A percentile compares a stretch with the other conserved stretches of the same genome.
phyloP scores from a whole-genome alignment of 2,797 vertebrate species.

The Champsocephalus gunnari region DNA sequence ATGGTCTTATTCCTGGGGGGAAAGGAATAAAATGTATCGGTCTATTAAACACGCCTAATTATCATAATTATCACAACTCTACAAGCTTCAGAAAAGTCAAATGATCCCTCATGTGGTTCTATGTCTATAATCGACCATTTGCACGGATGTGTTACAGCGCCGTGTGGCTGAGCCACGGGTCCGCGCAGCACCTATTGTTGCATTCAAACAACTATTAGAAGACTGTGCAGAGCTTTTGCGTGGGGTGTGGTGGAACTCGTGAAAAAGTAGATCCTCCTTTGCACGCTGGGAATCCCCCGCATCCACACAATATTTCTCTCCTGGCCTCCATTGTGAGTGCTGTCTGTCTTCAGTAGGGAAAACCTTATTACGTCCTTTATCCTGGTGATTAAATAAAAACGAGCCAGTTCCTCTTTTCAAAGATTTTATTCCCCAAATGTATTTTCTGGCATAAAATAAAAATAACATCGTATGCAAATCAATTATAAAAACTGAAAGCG shows the following conservation, averaged over 20 bases:
- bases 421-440: too few relatives aligned
- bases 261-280: constrained; percentile 37
- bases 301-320: constrained; percentile 36
- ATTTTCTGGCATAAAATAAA: background rate
- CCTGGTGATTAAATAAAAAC: background rate
- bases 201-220: constrained; percentile 60
- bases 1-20: constrained; percentile 30
- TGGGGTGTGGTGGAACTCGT: constrained; percentile 43
- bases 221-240: constrained; percentile 41
- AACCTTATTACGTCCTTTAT: background rate
- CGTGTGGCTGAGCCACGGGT: constrained; percentile 70
- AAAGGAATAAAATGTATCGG: constrained; percentile 34
- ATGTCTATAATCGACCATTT: constrained; percentile 77
- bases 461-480: background rate
- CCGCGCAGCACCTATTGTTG: constrained; percentile 71
- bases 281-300: constrained; percentile 45
- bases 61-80: constrained; percentile 78
- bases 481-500: background rate
- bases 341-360: constrained; percentile 25
- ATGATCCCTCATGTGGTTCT: constrained; percentile 78
- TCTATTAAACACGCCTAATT: constrained; percentile 79
- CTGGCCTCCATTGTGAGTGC: constrained; percentile 40
- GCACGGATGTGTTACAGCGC: constrained; percentile 80
- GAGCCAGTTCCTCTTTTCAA: rapidly evolving
- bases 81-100: constrained; percentile 74